Conservation (phyloP, 2,797 vertebrate species). For the Liasis olivaceus region DNA sequence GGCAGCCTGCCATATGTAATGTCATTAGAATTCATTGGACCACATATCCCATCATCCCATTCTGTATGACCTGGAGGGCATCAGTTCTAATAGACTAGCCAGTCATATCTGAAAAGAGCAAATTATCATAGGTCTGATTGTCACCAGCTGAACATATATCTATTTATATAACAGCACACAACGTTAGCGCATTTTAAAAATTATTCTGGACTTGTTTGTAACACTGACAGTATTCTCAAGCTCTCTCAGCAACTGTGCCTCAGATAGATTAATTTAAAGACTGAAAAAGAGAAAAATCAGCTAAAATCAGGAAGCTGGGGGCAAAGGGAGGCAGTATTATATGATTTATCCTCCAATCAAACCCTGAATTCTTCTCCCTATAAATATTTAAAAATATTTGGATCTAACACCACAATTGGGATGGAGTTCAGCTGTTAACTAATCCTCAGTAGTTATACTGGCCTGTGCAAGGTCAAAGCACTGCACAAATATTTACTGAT, state of each 20-base stretch:
- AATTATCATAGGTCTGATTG: neutral
- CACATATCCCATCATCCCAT: neutral
- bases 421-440: conserved; percentile 36
- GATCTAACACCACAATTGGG: conserved; percentile 25
- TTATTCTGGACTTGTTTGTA: neutral
- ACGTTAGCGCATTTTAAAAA: neutral
- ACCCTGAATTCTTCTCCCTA: conserved; percentile 23
- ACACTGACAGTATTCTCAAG: neutral
- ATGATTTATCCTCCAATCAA: conserved; percentile 29
- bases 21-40: neutral
- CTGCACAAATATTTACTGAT: conserved; percentile 38
- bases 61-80: neutral
- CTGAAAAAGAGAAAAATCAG: neutral
- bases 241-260: neutral
- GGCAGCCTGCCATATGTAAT: too few relatives aligned
- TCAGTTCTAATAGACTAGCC: neutral
- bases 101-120: neutral
- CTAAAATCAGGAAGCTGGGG: conserved; percentile 6
- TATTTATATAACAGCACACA: neutral
- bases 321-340: neutral
- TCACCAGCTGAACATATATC: neutral
- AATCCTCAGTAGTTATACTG: conserved; percentile 28
- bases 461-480: conserved; percentile 26
- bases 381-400: conserved; percentile 48
- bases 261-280: neutral